These are phyloP conservation scores for Cochlearius cochlearius DNA, from an alignment of 2,113 vertebrate species.

Conservation along the genomic window DNA sequence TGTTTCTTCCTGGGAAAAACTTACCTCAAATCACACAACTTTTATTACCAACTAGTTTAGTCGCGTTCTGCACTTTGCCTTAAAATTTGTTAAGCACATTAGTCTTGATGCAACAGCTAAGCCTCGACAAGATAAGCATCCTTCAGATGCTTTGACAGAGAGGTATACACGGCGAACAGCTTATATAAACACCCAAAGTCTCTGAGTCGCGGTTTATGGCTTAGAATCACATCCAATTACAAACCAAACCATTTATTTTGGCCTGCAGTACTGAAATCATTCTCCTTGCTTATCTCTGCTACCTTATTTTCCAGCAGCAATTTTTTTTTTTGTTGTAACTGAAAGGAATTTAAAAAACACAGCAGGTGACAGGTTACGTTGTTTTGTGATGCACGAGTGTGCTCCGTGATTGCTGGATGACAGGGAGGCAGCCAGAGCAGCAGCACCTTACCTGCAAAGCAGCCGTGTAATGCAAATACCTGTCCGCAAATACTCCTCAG, in stretches of 20 bases:
- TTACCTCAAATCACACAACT: not conserved
- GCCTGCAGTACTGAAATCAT: not conserved
- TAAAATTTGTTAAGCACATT: not conserved
- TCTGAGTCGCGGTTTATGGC: not conserved
- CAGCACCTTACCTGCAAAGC: not conserved
- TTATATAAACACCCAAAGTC: not conserved
- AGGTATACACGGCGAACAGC: not conserved
- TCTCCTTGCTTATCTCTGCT: not conserved
- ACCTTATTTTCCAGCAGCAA: not conserved
- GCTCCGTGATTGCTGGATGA: not conserved
- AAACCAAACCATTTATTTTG: not conserved
- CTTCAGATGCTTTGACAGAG: not conserved
- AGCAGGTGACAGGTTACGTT: not conserved
- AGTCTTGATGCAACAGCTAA: not conserved
- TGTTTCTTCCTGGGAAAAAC: not conserved
- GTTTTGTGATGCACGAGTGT: not conserved
- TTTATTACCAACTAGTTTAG: not conserved
- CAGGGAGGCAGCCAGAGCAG: not conserved
- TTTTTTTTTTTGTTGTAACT: not conserved
- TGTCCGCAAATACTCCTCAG: not conserved
- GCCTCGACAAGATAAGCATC: not conserved
- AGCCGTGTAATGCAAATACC: not conserved
- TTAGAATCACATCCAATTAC: not conserved
- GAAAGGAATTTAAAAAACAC: not conserved
- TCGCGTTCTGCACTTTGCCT: not conserved